Percentiles rank a stretch among this genome's conserved stretches.
Evolutionary conservation across 2,797 vertebrate species (phyloP).

Genomic region (Anniella stebbinsi): DNA sequence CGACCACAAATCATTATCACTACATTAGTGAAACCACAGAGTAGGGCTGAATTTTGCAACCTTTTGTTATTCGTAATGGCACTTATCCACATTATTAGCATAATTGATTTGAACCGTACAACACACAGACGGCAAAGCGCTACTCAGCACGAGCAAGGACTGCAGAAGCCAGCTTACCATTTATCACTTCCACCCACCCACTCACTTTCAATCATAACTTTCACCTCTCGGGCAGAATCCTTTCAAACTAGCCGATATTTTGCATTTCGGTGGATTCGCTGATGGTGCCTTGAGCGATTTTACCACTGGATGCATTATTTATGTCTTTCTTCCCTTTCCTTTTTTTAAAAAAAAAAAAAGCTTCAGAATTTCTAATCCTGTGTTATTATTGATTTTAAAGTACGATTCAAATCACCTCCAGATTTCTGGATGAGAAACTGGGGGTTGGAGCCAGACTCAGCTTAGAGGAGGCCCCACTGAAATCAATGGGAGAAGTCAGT

Average conservation of each 20-base stretch:
- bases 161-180: slow-evolving; percentile 17
- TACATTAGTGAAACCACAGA: neutral
- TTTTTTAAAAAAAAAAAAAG: too few relatives aligned
- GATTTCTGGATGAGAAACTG: neutral
- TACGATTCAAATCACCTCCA: neutral
- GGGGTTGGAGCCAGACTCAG: too few relatives aligned
- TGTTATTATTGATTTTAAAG: neutral
- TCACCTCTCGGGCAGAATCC: slow-evolving; percentile 28
- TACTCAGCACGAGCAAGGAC: neutral
- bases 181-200: slow-evolving; percentile 20
- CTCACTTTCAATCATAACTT: slow-evolving; percentile 5
- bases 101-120: neutral
- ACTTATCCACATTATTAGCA: slow-evolving; percentile 17
- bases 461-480: too few relatives aligned
- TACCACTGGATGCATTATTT: neutral
- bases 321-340: neutral
- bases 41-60: slow-evolving; percentile 31
- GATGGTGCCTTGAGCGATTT: neutral
- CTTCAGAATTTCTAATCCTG: too few relatives aligned
- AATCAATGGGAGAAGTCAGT: too few relatives aligned
- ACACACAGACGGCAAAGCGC: slow-evolving; percentile 12
- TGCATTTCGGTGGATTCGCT: neutral
- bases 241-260: neutral
- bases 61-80: slow-evolving; percentile 14
- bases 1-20: neutral